These are phyloP conservation scores for Opisthograptis luteolata DNA, from an alignment of 2,888 invertebrate genomes.

Conservation along the genomic window DNA sequence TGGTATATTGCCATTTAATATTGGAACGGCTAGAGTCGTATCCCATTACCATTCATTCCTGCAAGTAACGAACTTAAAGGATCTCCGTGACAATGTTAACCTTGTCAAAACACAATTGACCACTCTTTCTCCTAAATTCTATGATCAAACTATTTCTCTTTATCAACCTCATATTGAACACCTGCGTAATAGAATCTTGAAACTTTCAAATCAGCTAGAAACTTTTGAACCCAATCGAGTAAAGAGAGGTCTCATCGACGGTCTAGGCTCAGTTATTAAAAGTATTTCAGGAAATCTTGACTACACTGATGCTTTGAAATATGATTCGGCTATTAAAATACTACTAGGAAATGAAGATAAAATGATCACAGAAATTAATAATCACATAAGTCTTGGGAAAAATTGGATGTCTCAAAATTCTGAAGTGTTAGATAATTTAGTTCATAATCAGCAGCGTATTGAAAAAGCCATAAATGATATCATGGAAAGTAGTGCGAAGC, in stretches of 20 bases:
- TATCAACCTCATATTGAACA: not conserved
- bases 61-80: not conserved
- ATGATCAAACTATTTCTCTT: not conserved
- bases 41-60: not conserved
- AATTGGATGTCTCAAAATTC: constrained; percentile 27
- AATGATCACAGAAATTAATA: constrained; percentile 32
- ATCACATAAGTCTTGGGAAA: constrained; percentile 34
- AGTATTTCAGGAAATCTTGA: constrained; percentile 20
- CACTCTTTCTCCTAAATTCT: not conserved
- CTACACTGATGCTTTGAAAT: constrained; percentile 34
- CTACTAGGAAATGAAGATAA: constrained; percentile 32
- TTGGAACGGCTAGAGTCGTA: not conserved
- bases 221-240: constrained; percentile 1
- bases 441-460: constrained; percentile 26
- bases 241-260: constrained; percentile 16
- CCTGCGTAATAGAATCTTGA: not conserved
- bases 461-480: constrained; percentile 17
- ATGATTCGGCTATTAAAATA: constrained; percentile 34
- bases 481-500: not conserved
- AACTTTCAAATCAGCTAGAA: not conserved
- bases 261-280: constrained; percentile 19
- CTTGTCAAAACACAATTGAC: not conserved
- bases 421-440: constrained; percentile 17
- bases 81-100: not conserved
- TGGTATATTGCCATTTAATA: constrained; percentile 31